Evolutionary conservation across 2,797 vertebrate species (phyloP).

Genomic region (Enteromius treurensis): DNA sequence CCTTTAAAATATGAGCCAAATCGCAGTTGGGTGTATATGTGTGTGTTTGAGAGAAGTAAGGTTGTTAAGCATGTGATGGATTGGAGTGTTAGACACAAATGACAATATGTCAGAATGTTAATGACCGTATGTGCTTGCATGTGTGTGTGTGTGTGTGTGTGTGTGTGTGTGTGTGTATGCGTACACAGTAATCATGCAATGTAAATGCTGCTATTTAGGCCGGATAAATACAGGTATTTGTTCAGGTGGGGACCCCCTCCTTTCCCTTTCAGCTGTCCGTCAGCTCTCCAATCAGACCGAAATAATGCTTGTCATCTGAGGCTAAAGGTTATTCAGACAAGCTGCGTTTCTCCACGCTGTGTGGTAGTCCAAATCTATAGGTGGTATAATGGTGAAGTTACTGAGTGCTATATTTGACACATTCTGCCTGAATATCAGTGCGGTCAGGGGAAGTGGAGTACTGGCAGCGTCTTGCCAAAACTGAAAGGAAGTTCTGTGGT

Average conservation of each 20-base stretch:
- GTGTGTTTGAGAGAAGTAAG: conserved; percentile 53
- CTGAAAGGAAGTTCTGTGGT: not conserved
- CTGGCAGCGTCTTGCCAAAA: conserved; percentile 3
- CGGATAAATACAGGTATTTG: conserved; percentile 83
- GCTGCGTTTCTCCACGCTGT: conserved; percentile 34
- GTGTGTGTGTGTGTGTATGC: conserved; percentile 51
- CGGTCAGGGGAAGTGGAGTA: not conserved
- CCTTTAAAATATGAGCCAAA: not conserved
- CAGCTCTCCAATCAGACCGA: conserved; percentile 56
- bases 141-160: conserved; percentile 51
- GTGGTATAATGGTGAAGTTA: conserved; percentile 4
- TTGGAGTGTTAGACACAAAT: conserved; percentile 75
- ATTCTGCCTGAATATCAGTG: conserved; percentile 8
- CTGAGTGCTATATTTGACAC: conserved; percentile 36
- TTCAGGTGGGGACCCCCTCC: conserved; percentile 77
- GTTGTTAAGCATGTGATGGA: conserved; percentile 79
- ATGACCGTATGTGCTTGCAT: conserved; percentile 56
- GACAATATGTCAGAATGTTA: conserved; percentile 75
- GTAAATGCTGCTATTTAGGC: conserved; percentile 62
- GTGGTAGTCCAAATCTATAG: conserved; percentile 16
- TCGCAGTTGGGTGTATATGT: conserved; percentile 10
- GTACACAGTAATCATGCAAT: conserved; percentile 38
- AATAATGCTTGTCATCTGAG: conserved; percentile 43
- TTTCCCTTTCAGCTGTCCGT: conserved; percentile 65
- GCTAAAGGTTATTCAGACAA: conserved; percentile 67